These are phyloP conservation scores for Aramus guarauna DNA, from an alignment of 2,113 vertebrate species.

Conservation along the genomic window DNA sequence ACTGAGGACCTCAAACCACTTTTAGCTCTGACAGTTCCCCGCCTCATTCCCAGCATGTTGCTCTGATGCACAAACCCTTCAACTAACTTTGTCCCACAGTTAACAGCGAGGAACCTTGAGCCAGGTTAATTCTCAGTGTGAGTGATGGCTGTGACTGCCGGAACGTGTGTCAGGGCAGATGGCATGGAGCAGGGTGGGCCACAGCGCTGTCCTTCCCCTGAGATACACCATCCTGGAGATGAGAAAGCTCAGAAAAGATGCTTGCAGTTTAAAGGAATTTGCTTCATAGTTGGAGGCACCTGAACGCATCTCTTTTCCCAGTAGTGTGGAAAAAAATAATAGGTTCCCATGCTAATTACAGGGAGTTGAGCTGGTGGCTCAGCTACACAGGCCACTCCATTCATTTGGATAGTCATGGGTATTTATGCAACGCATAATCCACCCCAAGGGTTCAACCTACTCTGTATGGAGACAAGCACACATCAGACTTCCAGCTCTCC, in stretches of 20 bases:
- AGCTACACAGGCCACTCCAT: neutral
- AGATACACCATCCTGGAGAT: neutral
- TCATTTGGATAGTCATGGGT: neutral
- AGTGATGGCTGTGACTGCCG: neutral
- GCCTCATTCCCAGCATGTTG: neutral
- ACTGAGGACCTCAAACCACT: neutral
- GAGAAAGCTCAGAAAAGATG: neutral
- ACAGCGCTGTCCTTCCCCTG: neutral
- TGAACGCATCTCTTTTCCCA: neutral
- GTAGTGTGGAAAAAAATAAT: constrained; percentile 10
- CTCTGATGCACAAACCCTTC: neutral
- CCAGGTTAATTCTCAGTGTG: neutral
- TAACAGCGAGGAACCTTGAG: neutral
- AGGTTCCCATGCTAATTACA: constrained; percentile 37
- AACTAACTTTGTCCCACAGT: neutral
- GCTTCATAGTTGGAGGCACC: neutral
- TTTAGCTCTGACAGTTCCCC: neutral
- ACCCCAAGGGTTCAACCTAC: neutral
- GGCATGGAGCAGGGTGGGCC: neutral
- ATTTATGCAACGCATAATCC: neutral
- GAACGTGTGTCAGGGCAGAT: neutral
- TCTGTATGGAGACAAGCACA: neutral
- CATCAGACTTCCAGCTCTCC: neutral
- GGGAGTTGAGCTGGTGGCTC: neutral
- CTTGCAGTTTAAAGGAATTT: neutral